Evolutionary conservation across 2,797 vertebrate species (phyloP).

Genomic region (Sebastes trivittatus): DNA sequence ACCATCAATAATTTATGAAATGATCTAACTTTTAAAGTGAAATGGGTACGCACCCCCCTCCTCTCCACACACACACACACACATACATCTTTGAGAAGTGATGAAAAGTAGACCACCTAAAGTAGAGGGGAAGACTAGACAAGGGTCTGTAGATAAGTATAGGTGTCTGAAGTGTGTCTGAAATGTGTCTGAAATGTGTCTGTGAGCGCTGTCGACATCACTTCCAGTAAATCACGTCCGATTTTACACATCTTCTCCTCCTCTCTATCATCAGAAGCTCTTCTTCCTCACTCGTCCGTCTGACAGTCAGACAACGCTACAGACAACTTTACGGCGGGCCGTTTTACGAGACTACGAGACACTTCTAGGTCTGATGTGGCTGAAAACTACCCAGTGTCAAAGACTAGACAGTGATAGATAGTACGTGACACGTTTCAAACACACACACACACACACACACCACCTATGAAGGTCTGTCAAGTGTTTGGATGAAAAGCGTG

Average conservation of each 20-base stretch:
- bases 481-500: conserved; percentile 43
- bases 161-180: neutral
- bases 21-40: neutral
- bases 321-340: neutral
- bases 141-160: conserved; percentile 18
- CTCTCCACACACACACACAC: neutral
- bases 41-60: neutral
- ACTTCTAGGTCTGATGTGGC: conserved; percentile 17
- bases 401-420: neutral
- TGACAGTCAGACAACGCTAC: neutral
- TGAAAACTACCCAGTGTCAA: neutral
- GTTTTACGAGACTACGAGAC: neutral
- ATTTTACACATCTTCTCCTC: conserved; percentile 11
- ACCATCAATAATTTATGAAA: neutral
- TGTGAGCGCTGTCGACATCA: neutral
- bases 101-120: conserved; percentile 10
- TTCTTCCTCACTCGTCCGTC: neutral
- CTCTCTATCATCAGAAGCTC: neutral
- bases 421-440: neutral
- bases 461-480: conserved; percentile 9
- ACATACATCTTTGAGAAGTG: neutral
- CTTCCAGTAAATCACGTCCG: conserved; percentile 19
- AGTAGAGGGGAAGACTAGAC: neutral
- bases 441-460: conserved; percentile 14
- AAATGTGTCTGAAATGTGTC: neutral